Evolutionary conservation across 2,113 vertebrate genomes (phyloP).

Genomic region (Plestiodon gilberti): DNA sequence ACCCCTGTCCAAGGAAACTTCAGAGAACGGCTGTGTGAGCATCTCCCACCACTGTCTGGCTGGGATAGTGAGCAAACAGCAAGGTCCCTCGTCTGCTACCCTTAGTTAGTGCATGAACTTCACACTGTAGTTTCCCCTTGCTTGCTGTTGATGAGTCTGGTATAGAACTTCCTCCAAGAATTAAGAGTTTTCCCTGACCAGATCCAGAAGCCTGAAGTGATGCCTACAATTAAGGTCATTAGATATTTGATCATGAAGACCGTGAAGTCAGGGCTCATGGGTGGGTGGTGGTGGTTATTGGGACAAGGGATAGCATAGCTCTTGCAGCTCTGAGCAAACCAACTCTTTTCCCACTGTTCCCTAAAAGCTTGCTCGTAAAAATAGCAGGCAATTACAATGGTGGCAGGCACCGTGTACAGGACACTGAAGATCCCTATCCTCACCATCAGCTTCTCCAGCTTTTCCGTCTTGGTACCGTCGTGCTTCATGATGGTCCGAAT

Average conservation of each 20-base stretch:
- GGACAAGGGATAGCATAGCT: constrained; percentile 92
- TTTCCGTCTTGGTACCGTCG: constrained; percentile 95
- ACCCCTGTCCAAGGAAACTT: constrained; percentile 14
- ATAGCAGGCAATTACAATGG: constrained; percentile 96
- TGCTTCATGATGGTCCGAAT: constrained; percentile 99
- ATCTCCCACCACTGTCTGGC: neutral
- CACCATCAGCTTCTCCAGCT: constrained; percentile 97
- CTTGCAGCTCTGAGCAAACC: constrained; percentile 92
- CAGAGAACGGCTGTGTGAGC: neutral
- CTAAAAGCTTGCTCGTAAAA: constrained; percentile 98
- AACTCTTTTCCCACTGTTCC: constrained; percentile 95
- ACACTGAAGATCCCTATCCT: constrained; percentile 95
- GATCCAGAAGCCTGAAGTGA: constrained; percentile 98
- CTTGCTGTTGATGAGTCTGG: constrained; percentile 92
- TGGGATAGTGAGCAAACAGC: neutral
- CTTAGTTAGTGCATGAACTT: constrained; percentile 37
- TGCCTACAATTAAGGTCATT: constrained; percentile 97
- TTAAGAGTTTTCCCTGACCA: constrained; percentile 98
- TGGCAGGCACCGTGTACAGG: constrained; percentile 94
- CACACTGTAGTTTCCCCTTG: constrained; percentile 95
- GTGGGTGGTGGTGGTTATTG: constrained; percentile 75
- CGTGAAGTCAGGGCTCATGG: constrained; percentile 93
- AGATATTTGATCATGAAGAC: constrained; percentile 99
- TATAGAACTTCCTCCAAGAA: constrained; percentile 97
- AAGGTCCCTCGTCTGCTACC: neutral